A percentile compares a stretch with the other conserved stretches of the same genome.
Evolutionary conservation across 2,113 vertebrate species (phyloP).

Genomic region (Otus sunia): DNA sequence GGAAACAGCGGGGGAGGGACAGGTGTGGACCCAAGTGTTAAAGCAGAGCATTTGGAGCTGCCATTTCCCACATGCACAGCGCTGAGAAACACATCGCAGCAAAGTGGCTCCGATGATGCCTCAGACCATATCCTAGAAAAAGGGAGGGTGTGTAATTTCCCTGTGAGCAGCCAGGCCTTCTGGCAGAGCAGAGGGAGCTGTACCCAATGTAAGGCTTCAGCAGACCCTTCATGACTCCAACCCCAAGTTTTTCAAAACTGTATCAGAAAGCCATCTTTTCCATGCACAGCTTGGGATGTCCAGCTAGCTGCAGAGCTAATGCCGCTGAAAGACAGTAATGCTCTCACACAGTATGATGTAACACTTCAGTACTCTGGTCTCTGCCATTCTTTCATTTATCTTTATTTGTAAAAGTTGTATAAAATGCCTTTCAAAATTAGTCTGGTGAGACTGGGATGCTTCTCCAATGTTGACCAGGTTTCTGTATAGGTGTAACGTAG

Average conservation of each 20-base stretch:
- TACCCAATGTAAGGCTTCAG: neutral
- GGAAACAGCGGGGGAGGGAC: neutral
- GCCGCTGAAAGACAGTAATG: rapidly evolving
- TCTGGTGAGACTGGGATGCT: neutral
- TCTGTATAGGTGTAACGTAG: neutral
- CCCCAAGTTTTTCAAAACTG: neutral
- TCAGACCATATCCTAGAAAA: neutral
- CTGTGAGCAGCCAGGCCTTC: neutral
- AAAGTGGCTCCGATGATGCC: neutral
- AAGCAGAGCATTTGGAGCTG: neutral
- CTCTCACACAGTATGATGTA: neutral
- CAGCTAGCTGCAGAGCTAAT: rapidly evolving
- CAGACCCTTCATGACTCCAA: rapidly evolving
- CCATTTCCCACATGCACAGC: rapidly evolving
- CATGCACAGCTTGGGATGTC: neutral
- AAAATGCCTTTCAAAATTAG: conserved; percentile 17
- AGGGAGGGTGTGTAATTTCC: neutral
- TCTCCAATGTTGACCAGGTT: neutral
- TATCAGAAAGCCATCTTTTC: neutral
- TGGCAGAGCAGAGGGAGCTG: neutral
- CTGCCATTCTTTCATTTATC: neutral
- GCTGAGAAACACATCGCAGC: neutral
- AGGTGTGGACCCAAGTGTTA: neutral
- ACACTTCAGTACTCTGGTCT: neutral
- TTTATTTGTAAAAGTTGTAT: conserved; percentile 50